These are phyloP conservation scores for Lordiphosa collinella DNA, from an alignment of 1,140 invertebrate species.

Conservation along the genomic window DNA sequence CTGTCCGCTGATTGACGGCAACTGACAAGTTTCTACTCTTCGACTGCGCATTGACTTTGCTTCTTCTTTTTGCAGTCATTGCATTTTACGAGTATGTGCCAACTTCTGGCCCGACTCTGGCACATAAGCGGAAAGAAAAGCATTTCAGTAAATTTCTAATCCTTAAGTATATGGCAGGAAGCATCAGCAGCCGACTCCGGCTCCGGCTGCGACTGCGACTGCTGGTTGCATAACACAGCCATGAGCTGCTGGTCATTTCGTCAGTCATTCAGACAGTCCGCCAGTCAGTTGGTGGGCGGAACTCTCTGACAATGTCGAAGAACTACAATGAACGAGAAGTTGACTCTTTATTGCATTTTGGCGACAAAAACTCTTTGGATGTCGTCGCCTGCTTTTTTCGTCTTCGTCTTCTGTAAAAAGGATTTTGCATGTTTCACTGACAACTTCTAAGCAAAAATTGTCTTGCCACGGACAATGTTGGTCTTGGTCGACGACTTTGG, in stretches of 20 bases:
- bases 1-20: conserved; percentile 68
- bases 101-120: conserved; percentile 43
- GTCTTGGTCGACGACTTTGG: conserved; percentile 1
- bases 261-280: conserved; percentile 36
- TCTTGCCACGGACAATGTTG: conserved; percentile 40
- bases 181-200: conserved; percentile 45
- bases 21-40: conserved; percentile 73
- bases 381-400: conserved; percentile 24
- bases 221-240: conserved; percentile 36
- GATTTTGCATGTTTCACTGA: conserved; percentile 64
- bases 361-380: conserved; percentile 61
- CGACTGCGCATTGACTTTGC: conserved; percentile 73
- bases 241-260: conserved; percentile 42
- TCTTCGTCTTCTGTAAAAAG: conserved; percentile 35
- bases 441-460: conserved; percentile 56
- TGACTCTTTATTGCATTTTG: conserved; percentile 70
- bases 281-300: neutral
- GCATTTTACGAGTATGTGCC: conserved; percentile 75
- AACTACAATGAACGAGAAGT: conserved; percentile 34
- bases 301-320: conserved; percentile 30
- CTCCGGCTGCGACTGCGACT: conserved; percentile 19
- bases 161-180: conserved; percentile 76
- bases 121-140: conserved; percentile 51
- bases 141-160: conserved; percentile 78
- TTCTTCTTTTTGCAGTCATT: conserved; percentile 63